Base-by-base conservation (phyloP, 2,888 invertebrate genomes). In the Pollenia amentaria region DNA sequence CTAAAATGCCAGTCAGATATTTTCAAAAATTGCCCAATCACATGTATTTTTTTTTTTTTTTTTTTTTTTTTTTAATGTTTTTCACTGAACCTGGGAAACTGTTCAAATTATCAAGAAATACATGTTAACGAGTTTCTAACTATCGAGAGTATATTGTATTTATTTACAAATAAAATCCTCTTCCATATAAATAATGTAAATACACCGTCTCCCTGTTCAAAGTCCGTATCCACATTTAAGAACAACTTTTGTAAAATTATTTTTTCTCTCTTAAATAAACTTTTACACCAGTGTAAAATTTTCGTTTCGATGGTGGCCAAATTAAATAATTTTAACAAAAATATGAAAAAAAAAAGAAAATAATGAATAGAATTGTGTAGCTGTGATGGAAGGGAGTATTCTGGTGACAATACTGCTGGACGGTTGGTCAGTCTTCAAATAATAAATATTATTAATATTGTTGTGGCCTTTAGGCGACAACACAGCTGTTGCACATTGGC, bases 401-500 rank as follows among this genome's bases (percentile, higher is more conserved):
- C 4, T 40, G 78, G 38, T 55, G 69, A 21, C 69, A 48, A 53
- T 14, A 8, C 40, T 10, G 12, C 18, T 38, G 67, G 18, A 38
- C 9, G 46, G 12, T 48, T 40, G 67, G 14, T 38, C 9, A 38
- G 12, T 48, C 46, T 78, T 57, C 38, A 80, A 80, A 80, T 55
- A 64, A 72, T 64, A 80, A 80, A 81, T 44, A 65, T 72, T 78
- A 40, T 78, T 72, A 55, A 60, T 82, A 44, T 62, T 53, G 29
- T 51, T 69, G 83, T 81, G 87, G 86, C 84, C 88, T 89, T 88
- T 87, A 84, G 89, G 91, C 90, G 88, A 84, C 89, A 89, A 87
- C 87, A 87, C 91, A 91, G 89, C 90, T 91, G 91, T 89, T 91
- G 76, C 81, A 89, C 91, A 91, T 89, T 89, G 90, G 91, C 88